Evolutionary conservation across 2,797 vertebrate genomes (phyloP).

Genomic region (Mus spretus): DNA sequence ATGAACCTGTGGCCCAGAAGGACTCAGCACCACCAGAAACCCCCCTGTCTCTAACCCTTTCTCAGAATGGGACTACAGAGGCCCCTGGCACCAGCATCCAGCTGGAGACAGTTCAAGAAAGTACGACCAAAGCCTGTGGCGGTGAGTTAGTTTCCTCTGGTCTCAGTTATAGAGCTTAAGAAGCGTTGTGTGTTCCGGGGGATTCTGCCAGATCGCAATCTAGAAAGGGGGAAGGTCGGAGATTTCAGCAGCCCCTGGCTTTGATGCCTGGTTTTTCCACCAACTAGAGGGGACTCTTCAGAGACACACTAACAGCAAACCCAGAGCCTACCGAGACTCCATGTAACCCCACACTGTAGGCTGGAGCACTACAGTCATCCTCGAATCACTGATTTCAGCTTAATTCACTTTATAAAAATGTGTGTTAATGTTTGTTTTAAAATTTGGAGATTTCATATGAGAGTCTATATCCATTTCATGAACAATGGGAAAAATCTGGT

Average conservation of each 20-base stretch:
- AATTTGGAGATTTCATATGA: background rate
- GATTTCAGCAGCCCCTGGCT: background rate
- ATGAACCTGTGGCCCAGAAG: slow-evolving; percentile 86
- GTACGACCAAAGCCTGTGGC: background rate
- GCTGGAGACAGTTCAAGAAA: slow-evolving; percentile 82
- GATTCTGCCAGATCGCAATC: background rate
- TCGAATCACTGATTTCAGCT: background rate
- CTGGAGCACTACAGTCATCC: background rate
- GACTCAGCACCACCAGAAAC: slow-evolving; percentile 58
- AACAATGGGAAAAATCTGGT: background rate
- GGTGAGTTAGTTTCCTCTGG: slow-evolving; percentile 72
- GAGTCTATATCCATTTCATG: background rate
- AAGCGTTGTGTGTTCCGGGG: background rate
- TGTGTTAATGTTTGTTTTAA: background rate
- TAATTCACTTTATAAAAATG: background rate
- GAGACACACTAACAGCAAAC: background rate
- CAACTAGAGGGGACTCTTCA: background rate
- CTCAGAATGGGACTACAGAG: slow-evolving; percentile 81
- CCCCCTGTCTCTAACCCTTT: background rate
- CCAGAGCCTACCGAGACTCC: background rate
- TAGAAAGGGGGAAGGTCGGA: background rate
- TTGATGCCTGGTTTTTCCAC: background rate
- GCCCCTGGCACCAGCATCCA: slow-evolving; percentile 77
- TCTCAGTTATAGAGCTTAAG: background rate
- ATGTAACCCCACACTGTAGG: accelerated